phyloP scores from a whole-genome alignment of 2,888 invertebrate species.

The Calameuta idolon region DNA sequence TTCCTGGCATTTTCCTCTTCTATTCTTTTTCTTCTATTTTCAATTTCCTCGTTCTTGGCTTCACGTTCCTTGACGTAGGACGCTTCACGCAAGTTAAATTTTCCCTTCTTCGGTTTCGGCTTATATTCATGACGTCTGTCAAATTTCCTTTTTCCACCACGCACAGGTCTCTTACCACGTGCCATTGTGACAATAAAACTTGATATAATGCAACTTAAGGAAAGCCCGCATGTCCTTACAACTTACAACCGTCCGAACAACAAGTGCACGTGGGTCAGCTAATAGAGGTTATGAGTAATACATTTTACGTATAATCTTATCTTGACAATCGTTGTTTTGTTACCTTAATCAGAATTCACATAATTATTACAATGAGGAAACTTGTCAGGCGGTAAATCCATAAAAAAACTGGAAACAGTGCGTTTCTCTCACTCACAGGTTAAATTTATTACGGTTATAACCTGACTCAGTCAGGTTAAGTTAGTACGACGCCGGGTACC shows the following conservation, averaged over 20 bases:
- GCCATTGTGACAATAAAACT: constrained; percentile 41
- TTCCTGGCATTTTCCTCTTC: constrained; percentile 69
- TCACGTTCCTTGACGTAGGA: constrained; percentile 59
- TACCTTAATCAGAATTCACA: background rate
- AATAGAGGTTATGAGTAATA: background rate
- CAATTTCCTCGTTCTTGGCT: constrained; percentile 55
- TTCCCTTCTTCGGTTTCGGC: constrained; percentile 52
- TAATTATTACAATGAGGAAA: background rate
- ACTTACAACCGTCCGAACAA: background rate
- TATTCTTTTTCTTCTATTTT: constrained; percentile 52
- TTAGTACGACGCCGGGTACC: background rate
- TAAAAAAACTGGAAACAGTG: background rate
- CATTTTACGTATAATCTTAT: background rate
- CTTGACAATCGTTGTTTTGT: background rate
- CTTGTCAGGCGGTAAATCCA: background rate
- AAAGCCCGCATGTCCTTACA: background rate
- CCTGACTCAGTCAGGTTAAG: background rate
- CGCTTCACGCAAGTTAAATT: constrained; percentile 55
- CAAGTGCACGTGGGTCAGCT: background rate
- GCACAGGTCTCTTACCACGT: constrained; percentile 43
- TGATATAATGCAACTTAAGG: background rate
- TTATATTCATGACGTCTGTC: constrained; percentile 35
- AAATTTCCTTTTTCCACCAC: constrained; percentile 52
- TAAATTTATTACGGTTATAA: background rate
- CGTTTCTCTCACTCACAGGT: background rate